Conservation (phyloP, 1,140 invertebrate genomes). For the fruit fly (Drosophila melanogaster) region Release_6_plus_ISO1_MT NC_004354.4:22500501-22501000, state of each 20-base stretch:
- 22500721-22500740: slow-evolving; percentile 23
- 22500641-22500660: slow-evolving; percentile 21
- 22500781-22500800: slow-evolving; percentile 28
- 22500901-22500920: slow-evolving; percentile 31
- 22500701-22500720: slow-evolving; percentile 20
- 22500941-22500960: slow-evolving; percentile 23
- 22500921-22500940: slow-evolving; percentile 1
- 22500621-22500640: neutral
- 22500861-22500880: slow-evolving; percentile 14
- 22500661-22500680: slow-evolving; percentile 54
- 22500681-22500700: slow-evolving; percentile 9
- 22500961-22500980: neutral
- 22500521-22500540: no score
- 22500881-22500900: slow-evolving; percentile 22
- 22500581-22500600: neutral
- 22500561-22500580: neutral
- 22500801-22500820: slow-evolving; percentile 67
- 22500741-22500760: slow-evolving; percentile 22
- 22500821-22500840: slow-evolving; percentile 71
- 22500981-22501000: neutral
- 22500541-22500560: no score
- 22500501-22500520: no score
- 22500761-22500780: slow-evolving; percentile 11
- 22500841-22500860: slow-evolving; percentile 31
- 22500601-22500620: neutral